A percentile compares a stretch with the other conserved stretches of the same genome.
Conservation (phyloP, 2,113 vertebrate species). For the Bos javanicus region DNA sequence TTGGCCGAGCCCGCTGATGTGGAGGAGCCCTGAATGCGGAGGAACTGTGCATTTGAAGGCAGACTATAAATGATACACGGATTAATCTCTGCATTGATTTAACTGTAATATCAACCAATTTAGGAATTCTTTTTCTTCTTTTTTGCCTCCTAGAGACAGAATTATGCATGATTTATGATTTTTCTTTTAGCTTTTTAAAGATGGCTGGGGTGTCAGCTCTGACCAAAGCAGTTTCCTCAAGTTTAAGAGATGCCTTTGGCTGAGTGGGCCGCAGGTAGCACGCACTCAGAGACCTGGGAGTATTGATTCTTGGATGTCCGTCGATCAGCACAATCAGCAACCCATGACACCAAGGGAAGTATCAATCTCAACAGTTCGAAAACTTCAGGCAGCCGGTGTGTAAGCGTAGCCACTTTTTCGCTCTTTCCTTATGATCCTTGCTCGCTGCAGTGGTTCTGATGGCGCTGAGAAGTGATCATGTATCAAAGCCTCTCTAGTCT, state of each 20-base stretch:
- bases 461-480: background rate
- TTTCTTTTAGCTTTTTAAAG: background rate
- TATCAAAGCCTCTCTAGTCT: background rate
- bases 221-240: background rate
- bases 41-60: background rate
- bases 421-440: background rate
- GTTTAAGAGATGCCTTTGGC: background rate
- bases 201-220: background rate
- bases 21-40: background rate
- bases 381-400: accelerated
- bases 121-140: background rate
- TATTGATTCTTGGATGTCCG: background rate
- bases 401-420: background rate
- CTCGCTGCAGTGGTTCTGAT: background rate
- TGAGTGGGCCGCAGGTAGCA: background rate
- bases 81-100: background rate
- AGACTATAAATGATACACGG: background rate
- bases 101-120: background rate
- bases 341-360: background rate
- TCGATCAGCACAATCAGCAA: accelerated
- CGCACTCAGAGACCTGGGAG: background rate
- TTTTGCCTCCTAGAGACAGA: background rate
- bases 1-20: background rate
- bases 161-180: background rate
- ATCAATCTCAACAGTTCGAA: accelerated